phyloP scores from a whole-genome alignment of 2,888 invertebrate species.

The Campopleginae sp. region DNA sequence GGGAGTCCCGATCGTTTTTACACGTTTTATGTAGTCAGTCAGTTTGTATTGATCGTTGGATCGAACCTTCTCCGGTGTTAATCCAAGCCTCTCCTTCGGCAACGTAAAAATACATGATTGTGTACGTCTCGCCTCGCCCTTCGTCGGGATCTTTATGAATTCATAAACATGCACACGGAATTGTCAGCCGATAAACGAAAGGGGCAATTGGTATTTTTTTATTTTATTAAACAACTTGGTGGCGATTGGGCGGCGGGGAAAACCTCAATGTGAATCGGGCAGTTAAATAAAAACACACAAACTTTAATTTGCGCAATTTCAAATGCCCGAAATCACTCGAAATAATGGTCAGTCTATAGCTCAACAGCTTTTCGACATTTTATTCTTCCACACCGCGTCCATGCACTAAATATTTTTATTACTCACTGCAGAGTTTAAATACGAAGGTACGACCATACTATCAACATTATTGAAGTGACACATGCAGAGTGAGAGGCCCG shows the following conservation, averaged over 20 bases:
- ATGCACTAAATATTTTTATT: constrained; percentile 15
- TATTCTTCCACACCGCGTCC: constrained; percentile 33
- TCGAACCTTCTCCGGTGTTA: constrained; percentile 42
- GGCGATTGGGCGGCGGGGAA: constrained; percentile 42
- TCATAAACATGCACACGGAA: neutral
- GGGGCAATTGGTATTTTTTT: constrained; percentile 1
- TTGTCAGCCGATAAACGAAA: constrained; percentile 50
- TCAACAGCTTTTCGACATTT: neutral
- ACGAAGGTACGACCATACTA: neutral
- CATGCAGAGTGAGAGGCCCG: neutral
- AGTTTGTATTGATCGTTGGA: neutral
- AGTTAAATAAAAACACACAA: constrained; percentile 12
- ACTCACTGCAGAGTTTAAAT: constrained; percentile 6
- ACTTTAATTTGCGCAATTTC: constrained; percentile 50
- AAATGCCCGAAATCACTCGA: constrained; percentile 48
- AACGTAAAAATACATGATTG: neutral
- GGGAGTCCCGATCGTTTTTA: neutral
- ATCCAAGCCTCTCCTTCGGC: constrained; percentile 27
- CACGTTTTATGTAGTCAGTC: neutral
- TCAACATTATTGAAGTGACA: constrained; percentile 10
- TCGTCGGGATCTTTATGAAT: neutral
- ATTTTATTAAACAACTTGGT: constrained; percentile 4
- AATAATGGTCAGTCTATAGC: constrained; percentile 38
- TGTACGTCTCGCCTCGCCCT: constrained; percentile 28
- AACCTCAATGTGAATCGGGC: constrained; percentile 55